phyloP scores from a whole-genome alignment of 2,888 invertebrate genomes.

The Muschampia staudingeri region DNA sequence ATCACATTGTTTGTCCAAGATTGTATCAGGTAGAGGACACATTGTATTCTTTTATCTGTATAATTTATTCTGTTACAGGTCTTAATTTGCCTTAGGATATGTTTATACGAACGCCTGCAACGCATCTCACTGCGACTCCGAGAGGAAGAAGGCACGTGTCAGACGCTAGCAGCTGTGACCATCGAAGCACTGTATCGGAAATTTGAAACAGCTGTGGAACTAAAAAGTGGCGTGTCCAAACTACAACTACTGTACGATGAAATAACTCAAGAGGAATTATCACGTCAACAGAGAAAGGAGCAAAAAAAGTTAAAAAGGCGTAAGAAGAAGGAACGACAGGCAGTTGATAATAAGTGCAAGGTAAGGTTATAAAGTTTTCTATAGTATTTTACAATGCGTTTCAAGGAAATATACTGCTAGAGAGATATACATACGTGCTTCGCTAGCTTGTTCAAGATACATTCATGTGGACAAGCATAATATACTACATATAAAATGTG shows the following conservation, averaged over 20 bases:
- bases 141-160: slow-evolving; percentile 98
- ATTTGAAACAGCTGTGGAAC: slow-evolving; percentile 97
- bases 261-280: slow-evolving; percentile 96
- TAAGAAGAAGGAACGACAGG: slow-evolving; percentile 93
- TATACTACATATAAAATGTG: no score
- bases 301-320: slow-evolving; percentile 94
- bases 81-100: slow-evolving; percentile 98
- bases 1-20: not conserved
- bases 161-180: slow-evolving; percentile 97
- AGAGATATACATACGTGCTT: no score
- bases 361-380: slow-evolving; percentile 66
- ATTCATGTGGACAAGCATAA: no score
- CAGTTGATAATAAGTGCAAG: slow-evolving; percentile 85
- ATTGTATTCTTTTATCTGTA: not conserved
- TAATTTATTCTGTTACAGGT: slow-evolving; percentile 86
- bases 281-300: slow-evolving; percentile 96
- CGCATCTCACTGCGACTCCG: slow-evolving; percentile 96
- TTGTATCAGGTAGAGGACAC: not conserved
- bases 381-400: no score
- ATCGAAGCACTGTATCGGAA: slow-evolving; percentile 97
- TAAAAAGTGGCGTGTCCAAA: slow-evolving; percentile 97
- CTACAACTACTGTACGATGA: slow-evolving; percentile 97
- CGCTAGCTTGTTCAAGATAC: no score
- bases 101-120: slow-evolving; percentile 97
- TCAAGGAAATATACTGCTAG: not conserved